Percentiles rank a stretch among this genome's conserved stretches.
These are phyloP conservation scores for Porites lutea DNA, from an alignment of 64 coral and sea anemone species.

Conservation along the genomic window DNA sequence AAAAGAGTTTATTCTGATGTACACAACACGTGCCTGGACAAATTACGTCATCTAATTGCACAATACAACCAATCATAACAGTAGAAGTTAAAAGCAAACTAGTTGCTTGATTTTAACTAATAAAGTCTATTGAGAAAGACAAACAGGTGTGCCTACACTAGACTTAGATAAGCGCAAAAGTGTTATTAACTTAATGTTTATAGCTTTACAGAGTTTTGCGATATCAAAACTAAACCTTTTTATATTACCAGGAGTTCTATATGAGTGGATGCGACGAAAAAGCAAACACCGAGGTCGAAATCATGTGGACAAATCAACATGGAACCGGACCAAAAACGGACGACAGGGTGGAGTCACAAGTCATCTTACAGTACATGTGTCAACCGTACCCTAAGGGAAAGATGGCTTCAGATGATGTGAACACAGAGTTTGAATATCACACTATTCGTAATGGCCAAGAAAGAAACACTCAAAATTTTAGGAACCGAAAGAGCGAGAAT, in stretches of 20 bases:
- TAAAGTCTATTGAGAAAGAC: no score
- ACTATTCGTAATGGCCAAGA: constrained; percentile 28
- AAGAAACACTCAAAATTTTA: background rate
- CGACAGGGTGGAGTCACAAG: constrained; percentile 36
- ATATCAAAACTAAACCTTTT: no score
- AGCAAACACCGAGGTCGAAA: constrained; percentile 33
- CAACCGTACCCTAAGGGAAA: constrained; percentile 13
- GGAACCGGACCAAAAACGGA: constrained; percentile 4
- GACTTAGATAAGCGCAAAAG: no score
- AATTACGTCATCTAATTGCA: no score
- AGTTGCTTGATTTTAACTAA: no score
- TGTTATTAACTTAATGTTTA: no score
- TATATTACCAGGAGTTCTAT: constrained; percentile 21
- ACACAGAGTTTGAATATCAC: background rate
- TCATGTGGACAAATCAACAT: constrained; percentile 54
- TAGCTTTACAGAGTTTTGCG: no score
- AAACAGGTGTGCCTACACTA: no score
- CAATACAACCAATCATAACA: no score
- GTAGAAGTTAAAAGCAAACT: no score
- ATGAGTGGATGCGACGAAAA: constrained; percentile 13
- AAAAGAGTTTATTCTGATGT: no score
- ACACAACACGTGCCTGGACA: no score
- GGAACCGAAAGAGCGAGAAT: background rate
- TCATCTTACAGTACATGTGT: constrained; percentile 51
- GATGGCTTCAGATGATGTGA: background rate